Base-by-base conservation (phyloP, 23 tunicate genomes). In the Ciona savignyi region DNA sequence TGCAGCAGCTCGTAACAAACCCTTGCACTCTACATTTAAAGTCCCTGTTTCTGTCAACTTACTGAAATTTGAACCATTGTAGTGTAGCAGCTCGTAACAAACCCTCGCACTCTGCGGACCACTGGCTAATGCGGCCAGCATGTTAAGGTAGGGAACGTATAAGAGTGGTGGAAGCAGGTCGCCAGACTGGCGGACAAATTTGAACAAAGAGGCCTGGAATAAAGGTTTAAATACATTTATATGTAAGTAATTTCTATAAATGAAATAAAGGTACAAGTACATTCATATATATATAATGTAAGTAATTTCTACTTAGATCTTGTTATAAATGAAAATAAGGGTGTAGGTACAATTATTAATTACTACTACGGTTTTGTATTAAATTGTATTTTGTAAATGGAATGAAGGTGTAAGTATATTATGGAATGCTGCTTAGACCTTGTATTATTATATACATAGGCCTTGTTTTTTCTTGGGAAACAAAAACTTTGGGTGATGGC, bases 81-180 rank as follows among this genome's bases (percentile, higher is more conserved):
- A 69, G 62, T 80, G 65, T 25, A 91, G 78, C 91, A 91, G 70
- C 65, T 91, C 97, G 79, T 83, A 91, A 30, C 86, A 85, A 34
- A 72, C 84, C 23, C 93, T 42, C 2, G 97, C 85, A 63, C 93
- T 91, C 51, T 70, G 49, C 24, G 66, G 23, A 4, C 97, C 90
- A 49, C 79, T 91, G n/a, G 97, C 70, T 23, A 91, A 66, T 3
- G 87, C 91, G 60, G 86, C 64, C 60, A 91, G 71, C 97, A 91
- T 91, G 26, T 80, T 79, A 35, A 91, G 70, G 51, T 91, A 91
- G 1, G 97, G 87, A 66, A 85, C 79, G 83, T 84, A 91, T 22
- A 91, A 67, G 6, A 91, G 67, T 25, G 90, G 97, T 2, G 97
- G 97, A 1, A 91, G 76, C 11, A 81, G 72, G 42, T 91, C 97